Base-by-base conservation (phyloP, 2,888 invertebrate genomes). In the Agrilus mali region DNA sequence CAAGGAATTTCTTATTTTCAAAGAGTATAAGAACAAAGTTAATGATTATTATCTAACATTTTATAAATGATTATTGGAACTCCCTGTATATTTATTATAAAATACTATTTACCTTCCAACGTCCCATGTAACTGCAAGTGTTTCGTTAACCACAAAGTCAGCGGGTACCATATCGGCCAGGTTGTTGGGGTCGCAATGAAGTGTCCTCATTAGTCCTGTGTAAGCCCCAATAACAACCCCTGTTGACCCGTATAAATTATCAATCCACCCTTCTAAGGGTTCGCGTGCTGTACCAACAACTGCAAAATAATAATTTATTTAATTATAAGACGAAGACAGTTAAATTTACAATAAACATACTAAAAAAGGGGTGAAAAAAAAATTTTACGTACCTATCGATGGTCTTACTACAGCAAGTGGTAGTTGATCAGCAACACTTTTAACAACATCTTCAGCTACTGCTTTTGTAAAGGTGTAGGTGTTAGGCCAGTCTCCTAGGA, bases 381-480 rank as follows among this genome's bases (percentile, higher is more conserved):
- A 31, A 8, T 27, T 39, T 20, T 31, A 6, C 27, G 1, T 54
- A 64, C 63, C 74, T 47, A 80, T 78, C 2, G 81, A 76, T 0
- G 86, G 85, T 43, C 85, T 64, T 38, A 84, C 71, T 35, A 86
- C 73, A 45, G 75, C 75, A 1, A 76, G 57, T 1, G 83, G 83
- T 6, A 86, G 56, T 12, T 65, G 67, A 1, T 59, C 51, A 0
- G 70, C 64, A 52, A 75, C 70, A 42, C 66, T 69, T 16, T 70
- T 60, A 3, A 84, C 65, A 7, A 73, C 53, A 41, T 75, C 70
- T 56, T 86, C 86, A 0, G 78, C 80, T 17, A 84, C 56, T 4
- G 81, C 79, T 63, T 86, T 86, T 0, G 82, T 80, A 58, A 75
- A 80, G 0, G 80, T 73, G 63, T 86, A 86, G 0, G 82, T 82